Evolutionary conservation across 1,140 invertebrate species (phyloP).

Genomic region (Chelonus insularis): DNA sequence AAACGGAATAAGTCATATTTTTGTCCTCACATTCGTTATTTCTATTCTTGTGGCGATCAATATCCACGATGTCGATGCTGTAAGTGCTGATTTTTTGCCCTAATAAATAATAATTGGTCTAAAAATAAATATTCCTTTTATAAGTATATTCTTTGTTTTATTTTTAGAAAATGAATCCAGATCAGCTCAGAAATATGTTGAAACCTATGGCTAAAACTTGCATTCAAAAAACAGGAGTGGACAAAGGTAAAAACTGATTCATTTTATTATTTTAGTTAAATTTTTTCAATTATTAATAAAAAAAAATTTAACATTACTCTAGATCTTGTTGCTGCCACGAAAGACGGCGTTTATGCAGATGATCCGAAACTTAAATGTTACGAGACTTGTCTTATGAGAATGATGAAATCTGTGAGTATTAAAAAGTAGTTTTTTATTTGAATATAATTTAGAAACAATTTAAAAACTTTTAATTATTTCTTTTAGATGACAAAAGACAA

Average conservation of each 20-base stretch:
- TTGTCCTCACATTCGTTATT: neutral
- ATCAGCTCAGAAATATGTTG: slow-evolving; percentile 9
- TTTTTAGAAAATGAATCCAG: slow-evolving; percentile 11
- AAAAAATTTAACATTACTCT: neutral
- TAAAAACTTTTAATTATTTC: neutral
- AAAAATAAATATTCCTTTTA: neutral
- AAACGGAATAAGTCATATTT: neutral
- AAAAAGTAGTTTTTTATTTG: neutral
- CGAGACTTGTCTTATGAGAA: slow-evolving; percentile 34
- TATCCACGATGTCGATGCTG: slow-evolving; percentile 10
- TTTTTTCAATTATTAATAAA: too few relatives aligned
- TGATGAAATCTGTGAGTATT: slow-evolving; percentile 35
- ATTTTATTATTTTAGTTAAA: too few relatives aligned
- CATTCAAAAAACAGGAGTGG: too few relatives aligned
- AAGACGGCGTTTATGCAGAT: slow-evolving; percentile 30
- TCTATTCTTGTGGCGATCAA: slow-evolving; percentile 1
- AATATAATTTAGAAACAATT: neutral
- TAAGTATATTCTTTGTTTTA: slow-evolving; percentile 5
- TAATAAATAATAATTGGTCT: neutral
- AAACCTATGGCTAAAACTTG: slow-evolving; percentile 23
- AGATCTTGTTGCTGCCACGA: neutral
- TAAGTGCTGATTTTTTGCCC: slow-evolving; percentile 1
- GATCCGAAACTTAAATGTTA: slow-evolving; percentile 34
- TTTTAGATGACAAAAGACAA: slow-evolving; percentile 30
- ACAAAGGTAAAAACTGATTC: too few relatives aligned